Percentiles rank a stretch among this genome's conserved stretches.
These are phyloP conservation scores for Scelioninae gen. 1 DNA, from an alignment of 2,888 invertebrate species.

Conservation along the genomic window DNA sequence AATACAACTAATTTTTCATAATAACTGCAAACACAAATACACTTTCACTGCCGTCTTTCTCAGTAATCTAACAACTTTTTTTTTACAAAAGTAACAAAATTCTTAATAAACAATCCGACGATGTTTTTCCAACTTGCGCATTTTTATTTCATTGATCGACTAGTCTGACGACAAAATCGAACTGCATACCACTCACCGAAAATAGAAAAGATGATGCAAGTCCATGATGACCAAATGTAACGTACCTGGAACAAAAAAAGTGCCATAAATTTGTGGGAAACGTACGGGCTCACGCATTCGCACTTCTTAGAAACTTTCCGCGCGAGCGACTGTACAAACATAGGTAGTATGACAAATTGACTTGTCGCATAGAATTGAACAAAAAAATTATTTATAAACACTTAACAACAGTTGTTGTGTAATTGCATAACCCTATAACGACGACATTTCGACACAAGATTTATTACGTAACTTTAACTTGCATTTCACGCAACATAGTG, in stretches of 20 bases:
- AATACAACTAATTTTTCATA: too few species aligned
- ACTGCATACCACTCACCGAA: slow-evolving; percentile 14
- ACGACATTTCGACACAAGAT: slow-evolving; percentile 39
- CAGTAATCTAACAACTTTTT: too few species aligned
- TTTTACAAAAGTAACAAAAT: too few species aligned
- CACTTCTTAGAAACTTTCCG: slow-evolving; percentile 39
- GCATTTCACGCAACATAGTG: not conserved
- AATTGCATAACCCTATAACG: slow-evolving; percentile 15
- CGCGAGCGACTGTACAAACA: slow-evolving; percentile 29
- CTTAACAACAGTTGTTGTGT: not conserved
- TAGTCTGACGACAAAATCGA: not conserved
- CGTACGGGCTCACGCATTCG: slow-evolving; percentile 16
- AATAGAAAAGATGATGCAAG: slow-evolving; percentile 31
- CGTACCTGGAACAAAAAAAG: slow-evolving; percentile 19
- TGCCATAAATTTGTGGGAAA: slow-evolving; percentile 29
- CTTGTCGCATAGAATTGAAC: slow-evolving; percentile 39
- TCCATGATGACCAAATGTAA: slow-evolving; percentile 2
- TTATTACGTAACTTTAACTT: slow-evolving; percentile 31
- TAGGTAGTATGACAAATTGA: slow-evolving; percentile 51
- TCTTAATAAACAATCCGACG: too few species aligned
- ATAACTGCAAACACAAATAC: too few species aligned
- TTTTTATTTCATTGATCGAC: slow-evolving; percentile 8
- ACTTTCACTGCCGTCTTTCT: too few species aligned
- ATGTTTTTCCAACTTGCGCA: not conserved
- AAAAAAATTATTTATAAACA: slow-evolving; percentile 50